Evolutionary conservation across 2,888 invertebrate species (phyloP), one percentile per base, ranked within the genome.

Genomic region (Leucozona laternaria): DNA sequence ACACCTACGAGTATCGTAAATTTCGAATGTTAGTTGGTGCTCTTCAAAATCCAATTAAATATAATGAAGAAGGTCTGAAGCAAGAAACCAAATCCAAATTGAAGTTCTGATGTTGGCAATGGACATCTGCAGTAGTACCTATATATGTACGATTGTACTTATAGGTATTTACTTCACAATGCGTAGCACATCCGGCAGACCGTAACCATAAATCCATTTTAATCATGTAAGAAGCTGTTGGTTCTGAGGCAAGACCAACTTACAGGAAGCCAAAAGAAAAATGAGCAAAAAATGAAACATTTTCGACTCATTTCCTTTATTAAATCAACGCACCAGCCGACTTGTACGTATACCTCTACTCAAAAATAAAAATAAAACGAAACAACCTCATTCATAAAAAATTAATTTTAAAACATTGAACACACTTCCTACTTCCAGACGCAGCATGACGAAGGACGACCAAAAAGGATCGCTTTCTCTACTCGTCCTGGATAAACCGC

Each of bases 151-250:
- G n/a, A n/a, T n/a, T n/a, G n/a, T 17, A 20, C 28, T n/a, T 45
- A 43, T 48, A 20, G 2, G 50, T 17, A 60, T 43, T 40, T n/a
- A 58, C 58, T 62, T 22, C 37, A 37, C 7, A n/a, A 25, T 45
- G 64, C 45, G 45, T 31, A 64, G 25, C 43, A 43, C 64, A 45
- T 64, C 62, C 28, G 28, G 17, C 70, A 48, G 70, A 50, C 28
- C 50, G 71, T 76, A 79, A 79, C 84, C 79, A 79, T 79, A 79
- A 84, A 79, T 84, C 79, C 79, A 71, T 80, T 79, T 75, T 79
- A 84, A 79, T 84, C 84, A 79, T 84, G 75, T 71, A 79, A 84
- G 71, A 71, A 81, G 70, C 70, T 70, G 40, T 43, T n/a, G 57
- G 31, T 50, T 66, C 57, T 22, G 28, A 13, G 57, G 37, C 53